Evolutionary conservation across 2,113 vertebrate species (phyloP).

Genomic region (Ondatra zibethicus): DNA sequence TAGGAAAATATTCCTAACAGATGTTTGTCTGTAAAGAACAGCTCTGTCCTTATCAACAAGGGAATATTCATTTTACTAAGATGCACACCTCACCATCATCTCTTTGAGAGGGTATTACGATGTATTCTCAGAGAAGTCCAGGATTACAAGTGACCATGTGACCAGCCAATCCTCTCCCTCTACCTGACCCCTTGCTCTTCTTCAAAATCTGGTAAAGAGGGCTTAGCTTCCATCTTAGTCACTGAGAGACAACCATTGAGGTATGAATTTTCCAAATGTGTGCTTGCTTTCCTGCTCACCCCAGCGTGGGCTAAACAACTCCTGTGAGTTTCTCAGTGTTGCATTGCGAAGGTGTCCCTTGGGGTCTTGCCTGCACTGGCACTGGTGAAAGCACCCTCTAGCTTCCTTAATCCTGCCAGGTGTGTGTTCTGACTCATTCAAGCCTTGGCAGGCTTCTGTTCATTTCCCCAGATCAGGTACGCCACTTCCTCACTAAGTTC

Average conservation of each 20-base stretch:
- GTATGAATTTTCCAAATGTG: conserved; percentile 9
- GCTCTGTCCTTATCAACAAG: neutral
- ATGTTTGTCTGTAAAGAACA: neutral
- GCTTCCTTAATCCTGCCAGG: neutral
- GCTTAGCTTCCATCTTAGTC: neutral
- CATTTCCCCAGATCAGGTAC: conserved; percentile 21
- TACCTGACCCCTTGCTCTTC: neutral
- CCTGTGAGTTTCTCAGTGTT: conserved; percentile 16
- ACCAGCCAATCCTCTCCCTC: neutral
- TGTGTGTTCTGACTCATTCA: neutral
- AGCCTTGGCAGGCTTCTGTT: conserved; percentile 26
- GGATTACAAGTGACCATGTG: neutral
- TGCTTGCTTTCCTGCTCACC: conserved; percentile 25
- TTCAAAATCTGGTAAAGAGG: neutral
- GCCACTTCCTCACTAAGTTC: neutral
- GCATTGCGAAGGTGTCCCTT: neutral
- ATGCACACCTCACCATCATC: neutral
- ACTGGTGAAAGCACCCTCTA: neutral
- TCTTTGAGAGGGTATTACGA: neutral
- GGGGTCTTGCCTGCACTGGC: neutral
- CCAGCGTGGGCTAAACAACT: neutral
- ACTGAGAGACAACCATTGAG: conserved; percentile 17
- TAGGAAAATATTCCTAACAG: too few relatives aligned
- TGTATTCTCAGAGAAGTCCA: neutral
- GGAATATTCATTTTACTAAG: neutral